Evolutionary conservation across 2,797 vertebrate genomes (phyloP).

Genomic region (Pangasius djambal): DNA sequence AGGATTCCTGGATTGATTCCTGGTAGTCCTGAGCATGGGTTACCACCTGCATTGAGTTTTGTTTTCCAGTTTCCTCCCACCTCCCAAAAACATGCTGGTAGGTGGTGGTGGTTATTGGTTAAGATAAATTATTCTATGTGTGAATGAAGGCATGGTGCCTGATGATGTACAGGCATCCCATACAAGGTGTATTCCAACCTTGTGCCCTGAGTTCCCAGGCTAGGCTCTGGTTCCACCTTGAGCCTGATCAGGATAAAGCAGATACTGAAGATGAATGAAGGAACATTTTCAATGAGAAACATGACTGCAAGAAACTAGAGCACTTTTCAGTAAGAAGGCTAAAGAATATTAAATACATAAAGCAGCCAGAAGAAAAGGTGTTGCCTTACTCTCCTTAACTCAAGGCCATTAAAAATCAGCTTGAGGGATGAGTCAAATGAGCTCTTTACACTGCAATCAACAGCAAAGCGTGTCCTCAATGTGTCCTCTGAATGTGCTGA

Average conservation of each 20-base stretch:
- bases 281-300: background rate
- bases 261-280: background rate
- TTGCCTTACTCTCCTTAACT: background rate
- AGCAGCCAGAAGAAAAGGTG: background rate
- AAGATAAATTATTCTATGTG: background rate
- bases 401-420: conserved; percentile 32
- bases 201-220: background rate
- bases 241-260: background rate
- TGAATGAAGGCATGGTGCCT: background rate
- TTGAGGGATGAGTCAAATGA: conserved; percentile 26
- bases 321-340: background rate
- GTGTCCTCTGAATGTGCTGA: conserved; percentile 37
- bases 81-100: background rate
- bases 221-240: background rate
- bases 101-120: background rate
- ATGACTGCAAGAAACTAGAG: background rate
- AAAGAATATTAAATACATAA: background rate
- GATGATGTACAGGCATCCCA: background rate
- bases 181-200: background rate
- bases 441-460: conserved; percentile 41
- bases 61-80: background rate
- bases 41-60: background rate
- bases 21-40: background rate
- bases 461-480: conserved; percentile 26
- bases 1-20: too few relatives aligned